Base-by-base conservation (phyloP, 2,888 invertebrate species). In the Dasypolia templi region DNA sequence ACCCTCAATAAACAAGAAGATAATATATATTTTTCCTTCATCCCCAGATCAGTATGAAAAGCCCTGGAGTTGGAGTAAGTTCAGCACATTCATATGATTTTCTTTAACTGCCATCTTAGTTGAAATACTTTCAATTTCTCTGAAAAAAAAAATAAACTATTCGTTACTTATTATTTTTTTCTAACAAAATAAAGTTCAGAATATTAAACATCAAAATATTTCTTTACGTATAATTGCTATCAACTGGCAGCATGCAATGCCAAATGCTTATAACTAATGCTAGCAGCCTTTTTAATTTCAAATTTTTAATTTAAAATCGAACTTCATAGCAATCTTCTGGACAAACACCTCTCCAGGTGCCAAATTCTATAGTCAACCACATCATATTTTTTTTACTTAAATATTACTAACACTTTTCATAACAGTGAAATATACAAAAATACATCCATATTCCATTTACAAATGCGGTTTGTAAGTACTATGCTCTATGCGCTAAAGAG, bases 11-110 rank as follows among this genome's bases (percentile, higher is more conserved):
- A 78, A 79, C 80, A 77, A 82, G 77, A 82, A 81, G 82, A 87
- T 87, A 85, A 83, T 76, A 63, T 78, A 75, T 86, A 87, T 87
- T 86, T 86, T 86, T 86, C 86, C 86, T 81, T 82, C 82, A 80
- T 86, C 66, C 86, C 77, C 86, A 86, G 86, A 86, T 86, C 86
- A 81, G 56, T 87, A 86, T 72, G 86, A 86, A 86, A 86, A 86
- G 29, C 82, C 86, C 49, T 86, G 86, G 86, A 86, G 86, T 79
- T 86, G 86, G 86, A 86, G 86, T 86, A 86, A 86, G 86, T 86
- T 71, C 73, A 73, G 58, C 59, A 72, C 46, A 72, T 82, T 76
- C 71, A 70, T 81, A 64, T 84, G 76, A 79, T 83, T 80, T 83
- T 68, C 71, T 68, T 68, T 59, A 32, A 56, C 56, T 22, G 22